Evolutionary conservation across 2,797 vertebrate species (phyloP).

Genomic region (Hozukius guyotensis): DNA sequence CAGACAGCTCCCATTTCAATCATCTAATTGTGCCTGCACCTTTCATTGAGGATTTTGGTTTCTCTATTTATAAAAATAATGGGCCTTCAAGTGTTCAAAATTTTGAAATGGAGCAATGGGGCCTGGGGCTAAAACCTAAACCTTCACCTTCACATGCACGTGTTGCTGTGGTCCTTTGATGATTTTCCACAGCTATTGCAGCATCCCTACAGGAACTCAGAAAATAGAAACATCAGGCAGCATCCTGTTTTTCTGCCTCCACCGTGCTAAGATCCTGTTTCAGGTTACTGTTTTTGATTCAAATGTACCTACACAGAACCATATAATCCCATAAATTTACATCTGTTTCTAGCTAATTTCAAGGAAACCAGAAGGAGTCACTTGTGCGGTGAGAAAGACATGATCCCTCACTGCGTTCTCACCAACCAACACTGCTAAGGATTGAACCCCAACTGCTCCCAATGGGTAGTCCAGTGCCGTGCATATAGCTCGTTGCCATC

Average conservation of each 20-base stretch:
- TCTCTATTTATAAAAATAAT: conserved; percentile 79
- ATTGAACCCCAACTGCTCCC: background rate
- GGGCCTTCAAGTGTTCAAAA: conserved; percentile 63
- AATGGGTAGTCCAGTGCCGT: background rate
- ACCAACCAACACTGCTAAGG: background rate
- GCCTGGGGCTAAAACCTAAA: conserved; percentile 56
- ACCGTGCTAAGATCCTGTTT: conserved; percentile 37
- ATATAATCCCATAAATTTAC: background rate
- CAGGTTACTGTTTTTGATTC: conserved; percentile 47
- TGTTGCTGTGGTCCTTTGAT: conserved; percentile 74
- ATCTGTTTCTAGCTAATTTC: conserved; percentile 19
- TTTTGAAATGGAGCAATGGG: conserved; percentile 54
- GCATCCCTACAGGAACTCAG: conserved; percentile 68
- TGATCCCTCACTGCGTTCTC: background rate
- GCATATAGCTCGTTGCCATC: background rate
- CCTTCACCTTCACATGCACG: conserved; percentile 63
- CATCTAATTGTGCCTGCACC: conserved; percentile 73
- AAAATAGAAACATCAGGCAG: conserved; percentile 74
- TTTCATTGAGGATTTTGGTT: conserved; percentile 68
- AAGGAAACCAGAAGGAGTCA: background rate
- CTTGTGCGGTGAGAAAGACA: background rate
- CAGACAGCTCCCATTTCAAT: conserved; percentile 76
- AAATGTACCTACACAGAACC: conserved; percentile 32
- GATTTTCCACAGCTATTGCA: conserved; percentile 76
- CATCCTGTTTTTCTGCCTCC: conserved; percentile 65